Evolutionary conservation across 30 jellyfish, hydroid and myxozoan species (phyloP), one percentile per base, ranked within the genome.

Genomic region (Aurelia sp.): DNA sequence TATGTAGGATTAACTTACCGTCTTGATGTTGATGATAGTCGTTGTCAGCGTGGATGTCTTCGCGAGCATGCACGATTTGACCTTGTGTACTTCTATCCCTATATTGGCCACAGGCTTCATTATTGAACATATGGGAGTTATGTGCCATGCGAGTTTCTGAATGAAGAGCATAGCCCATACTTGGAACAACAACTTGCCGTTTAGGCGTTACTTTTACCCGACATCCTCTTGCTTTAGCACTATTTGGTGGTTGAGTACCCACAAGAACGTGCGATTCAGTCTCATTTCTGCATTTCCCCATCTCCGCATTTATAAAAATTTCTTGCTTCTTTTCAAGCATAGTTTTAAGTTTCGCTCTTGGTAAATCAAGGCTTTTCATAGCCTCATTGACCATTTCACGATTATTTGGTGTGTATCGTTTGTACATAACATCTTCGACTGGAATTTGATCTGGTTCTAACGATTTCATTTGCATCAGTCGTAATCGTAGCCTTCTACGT

Each of bases 401-500:
- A 9, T 62, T 62, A 65, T 48, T 78, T 37, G 80, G 89, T 37
- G 81, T 63, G 62, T 61, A 78, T 18, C 89, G 89, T 41, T 78
- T 78, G 79, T 78, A 78, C 79, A 78, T 78, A 11, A 78, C 61
- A 44, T 78, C 89, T 17, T 78, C 89, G 27, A 78, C 65, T 50
- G 89, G 52, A 22, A 78, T 35, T n/a, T 78, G 89, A 18, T 78
- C 89, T 22, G 61, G 89, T 33, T 78, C 92, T 30, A 51, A 44
- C 19, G 92, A 69, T 74, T 60, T 60, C 92, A 82, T 82, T 63
- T 82, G 92, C 85, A 69, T 69, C 41, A 82, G 57, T 18, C 92
- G 79, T 73, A 94, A 69, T 11, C 99, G 73, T 75, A 97, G 89
- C 27, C 99, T 77, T 59, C 99, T 74, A 16, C 99, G 93, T 30